Base-by-base conservation (phyloP, 1,140 invertebrate species). In the Ips typographus region DNA sequence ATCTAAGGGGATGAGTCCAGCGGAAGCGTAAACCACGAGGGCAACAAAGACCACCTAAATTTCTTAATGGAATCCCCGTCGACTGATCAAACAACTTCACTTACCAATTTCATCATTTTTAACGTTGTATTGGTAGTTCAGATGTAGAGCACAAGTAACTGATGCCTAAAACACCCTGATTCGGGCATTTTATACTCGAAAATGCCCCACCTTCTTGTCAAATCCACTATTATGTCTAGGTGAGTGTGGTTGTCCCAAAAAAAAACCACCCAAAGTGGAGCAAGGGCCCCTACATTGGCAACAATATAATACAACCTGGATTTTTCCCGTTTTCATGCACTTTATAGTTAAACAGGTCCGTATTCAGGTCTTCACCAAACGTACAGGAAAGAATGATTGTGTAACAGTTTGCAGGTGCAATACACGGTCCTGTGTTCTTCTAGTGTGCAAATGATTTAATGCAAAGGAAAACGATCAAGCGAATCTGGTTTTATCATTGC, bases 41-140 rank as follows among this genome's bases (percentile, higher is more conserved):
- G 59, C 36, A 47, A 44, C 71, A 40, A 72, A 40, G n/a, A 69
- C 47, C 40, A 55, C 61, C 71, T 71, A 36, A 59, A 59, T 49
- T 40, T 22, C 22, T 22, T 22, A 22, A 49, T 40, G 3, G 5
- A 38, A 4, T 36, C 59, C 22, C 3, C 22, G 3, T 5, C 53
- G 22, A 53, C 40, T 53, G 39, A n/a, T n/a, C 2, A 64, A 47
- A 56, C 56, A 43, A 53, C 37, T 57, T n/a, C 39, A 65, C 68
- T 70, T 59, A 70, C 68, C 61, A 65, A 38, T 60, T 65, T 70
- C n/a, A 65, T 65, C 68, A 70, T 70, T 58, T 70, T 65, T 40
- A 65, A 44, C 8, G 4, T 56, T 49, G 2, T 43, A 44, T 57
- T 38, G 39, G 22, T 5, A 37, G 4, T 8, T 8, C 43, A 38